Evolutionary conservation across 2,888 invertebrate species (phyloP).

Genomic region (Eristalis tenax): DNA sequence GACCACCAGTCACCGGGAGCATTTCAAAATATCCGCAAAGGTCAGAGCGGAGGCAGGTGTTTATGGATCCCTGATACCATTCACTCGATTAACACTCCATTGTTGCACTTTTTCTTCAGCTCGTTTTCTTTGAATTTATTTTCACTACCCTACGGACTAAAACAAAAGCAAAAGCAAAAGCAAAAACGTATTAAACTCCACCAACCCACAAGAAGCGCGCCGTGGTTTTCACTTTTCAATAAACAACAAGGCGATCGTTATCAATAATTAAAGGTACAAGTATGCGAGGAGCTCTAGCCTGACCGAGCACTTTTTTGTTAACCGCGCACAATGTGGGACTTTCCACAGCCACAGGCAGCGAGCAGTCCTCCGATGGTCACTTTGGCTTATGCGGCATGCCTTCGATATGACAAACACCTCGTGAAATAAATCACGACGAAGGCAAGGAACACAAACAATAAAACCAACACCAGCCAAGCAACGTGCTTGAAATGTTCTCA

Average conservation of each 20-base stretch:
- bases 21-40: slow-evolving; percentile 43
- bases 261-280: slow-evolving; percentile 62
- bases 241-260: slow-evolving; percentile 59
- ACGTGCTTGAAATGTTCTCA: slow-evolving; percentile 32
- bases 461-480: not conserved
- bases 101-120: slow-evolving; percentile 56
- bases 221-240: slow-evolving; percentile 53
- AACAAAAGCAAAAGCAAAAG: slow-evolving; percentile 18
- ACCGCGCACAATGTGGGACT: slow-evolving; percentile 48
- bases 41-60: slow-evolving; percentile 65
- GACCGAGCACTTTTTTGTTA: slow-evolving; percentile 45
- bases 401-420: slow-evolving; percentile 9
- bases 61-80: slow-evolving; percentile 56
- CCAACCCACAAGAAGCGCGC: not conserved
- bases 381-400: slow-evolving; percentile 45
- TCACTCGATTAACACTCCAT: slow-evolving; percentile 70
- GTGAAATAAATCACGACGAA: not conserved
- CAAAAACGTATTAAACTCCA: not conserved
- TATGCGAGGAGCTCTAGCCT: slow-evolving; percentile 64
- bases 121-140: slow-evolving; percentile 20
- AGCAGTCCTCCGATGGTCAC: slow-evolving; percentile 36
- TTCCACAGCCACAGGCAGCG: slow-evolving; percentile 3
- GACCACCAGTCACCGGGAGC: not conserved
- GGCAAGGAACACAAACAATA: not conserved
- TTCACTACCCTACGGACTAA: slow-evolving; percentile 34